Conservation (phyloP, 2,113 vertebrate species). For the Seriola dumerili region DNA sequence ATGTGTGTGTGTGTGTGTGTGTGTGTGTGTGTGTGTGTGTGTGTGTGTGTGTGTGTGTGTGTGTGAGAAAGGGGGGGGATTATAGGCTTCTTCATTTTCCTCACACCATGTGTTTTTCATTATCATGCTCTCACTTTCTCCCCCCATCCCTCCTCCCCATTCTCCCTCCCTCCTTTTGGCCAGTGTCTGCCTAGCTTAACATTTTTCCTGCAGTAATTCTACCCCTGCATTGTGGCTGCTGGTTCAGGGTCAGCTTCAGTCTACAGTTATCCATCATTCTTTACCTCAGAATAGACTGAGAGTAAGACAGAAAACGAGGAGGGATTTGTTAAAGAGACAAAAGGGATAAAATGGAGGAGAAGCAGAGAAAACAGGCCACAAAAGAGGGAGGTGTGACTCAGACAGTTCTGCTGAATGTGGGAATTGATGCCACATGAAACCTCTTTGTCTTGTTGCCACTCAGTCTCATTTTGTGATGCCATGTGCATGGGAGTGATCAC, state of each 20-base stretch:
- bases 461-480: slow-evolving; percentile 13
- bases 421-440: slow-evolving; percentile 38
- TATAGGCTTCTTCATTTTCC: slow-evolving; percentile 41
- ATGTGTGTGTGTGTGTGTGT: slow-evolving; percentile 6
- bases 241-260: slow-evolving; percentile 35
- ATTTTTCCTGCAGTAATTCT: slow-evolving; percentile 77
- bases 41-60: slow-evolving; percentile 18
- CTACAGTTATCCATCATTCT: slow-evolving; percentile 44
- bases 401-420: slow-evolving; percentile 39
- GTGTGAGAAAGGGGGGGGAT: not conserved
- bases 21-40: slow-evolving; percentile 20
- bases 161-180: slow-evolving; percentile 6
- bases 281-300: slow-evolving; percentile 28
- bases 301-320: not conserved
- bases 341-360: slow-evolving; percentile 34
- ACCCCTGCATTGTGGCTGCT: slow-evolving; percentile 65
- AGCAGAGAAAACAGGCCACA: slow-evolving; percentile 20
- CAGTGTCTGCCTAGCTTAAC: slow-evolving; percentile 38
- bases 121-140: slow-evolving; percentile 41
- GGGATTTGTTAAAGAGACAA: slow-evolving; percentile 22
- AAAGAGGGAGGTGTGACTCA: slow-evolving; percentile 48
- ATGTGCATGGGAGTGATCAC: slow-evolving; percentile 3
- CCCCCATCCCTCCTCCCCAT: not conserved
- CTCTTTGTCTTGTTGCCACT: slow-evolving; percentile 48
- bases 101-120: slow-evolving; percentile 76